Evolutionary conservation across 2,797 vertebrate species (phyloP).

Genomic region (Rhabdophis nuchalis): DNA sequence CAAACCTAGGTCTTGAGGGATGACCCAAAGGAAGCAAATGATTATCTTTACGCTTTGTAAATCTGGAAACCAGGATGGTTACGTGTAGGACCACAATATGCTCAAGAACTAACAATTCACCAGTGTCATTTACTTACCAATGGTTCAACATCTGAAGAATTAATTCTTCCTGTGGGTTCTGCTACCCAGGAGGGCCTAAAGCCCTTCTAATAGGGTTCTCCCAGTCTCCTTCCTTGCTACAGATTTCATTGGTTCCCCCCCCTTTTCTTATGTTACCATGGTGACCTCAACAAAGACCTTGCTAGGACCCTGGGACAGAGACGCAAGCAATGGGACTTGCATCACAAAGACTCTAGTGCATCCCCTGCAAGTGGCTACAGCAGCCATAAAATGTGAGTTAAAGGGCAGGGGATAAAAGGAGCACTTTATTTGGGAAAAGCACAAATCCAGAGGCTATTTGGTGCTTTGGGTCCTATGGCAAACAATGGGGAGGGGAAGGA

Average conservation of each 20-base stretch:
- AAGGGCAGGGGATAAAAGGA: not conserved
- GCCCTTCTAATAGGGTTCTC: not conserved
- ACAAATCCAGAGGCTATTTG: not conserved
- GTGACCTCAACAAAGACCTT: slow-evolving; percentile 39
- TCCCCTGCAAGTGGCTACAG: not conserved
- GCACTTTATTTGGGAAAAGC: not conserved
- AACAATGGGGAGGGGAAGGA: not conserved
- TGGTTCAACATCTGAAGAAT: not conserved
- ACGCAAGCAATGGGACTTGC: not conserved
- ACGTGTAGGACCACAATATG: not conserved
- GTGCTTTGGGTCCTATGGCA: not conserved
- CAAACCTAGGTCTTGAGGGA: not conserved
- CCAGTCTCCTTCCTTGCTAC: not conserved
- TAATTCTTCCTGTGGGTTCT: not conserved
- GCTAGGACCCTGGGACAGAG: not conserved
- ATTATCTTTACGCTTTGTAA: not conserved
- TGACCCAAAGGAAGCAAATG: not conserved
- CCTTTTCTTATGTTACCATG: slow-evolving; percentile 23
- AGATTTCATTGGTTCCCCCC: slow-evolving; percentile 7
- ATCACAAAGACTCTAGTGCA: not conserved
- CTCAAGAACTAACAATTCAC: not conserved
- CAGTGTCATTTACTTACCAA: not conserved
- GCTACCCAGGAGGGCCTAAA: not conserved
- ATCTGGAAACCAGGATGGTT: not conserved
- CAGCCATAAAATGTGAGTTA: slow-evolving; percentile 22